Evolutionary conservation across 2,888 invertebrate species (phyloP), one percentile per base, ranked within the genome.

Genomic region (Lithophane socia): DNA sequence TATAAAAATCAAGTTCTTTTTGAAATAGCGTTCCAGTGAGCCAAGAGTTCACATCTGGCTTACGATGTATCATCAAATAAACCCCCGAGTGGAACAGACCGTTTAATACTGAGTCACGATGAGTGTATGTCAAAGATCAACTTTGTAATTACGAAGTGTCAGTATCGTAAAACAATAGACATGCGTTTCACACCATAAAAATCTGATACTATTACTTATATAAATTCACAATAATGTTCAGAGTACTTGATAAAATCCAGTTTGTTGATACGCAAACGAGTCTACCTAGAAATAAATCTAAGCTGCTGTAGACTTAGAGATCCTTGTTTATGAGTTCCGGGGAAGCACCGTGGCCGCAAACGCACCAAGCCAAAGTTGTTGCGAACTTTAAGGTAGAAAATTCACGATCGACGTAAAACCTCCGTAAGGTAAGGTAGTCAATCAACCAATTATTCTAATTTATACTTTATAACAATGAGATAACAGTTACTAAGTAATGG

Each of bases 161-260:
- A 29, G 16, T 74, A 60, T 52, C n/a, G 10, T 77, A 44, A 37
- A 79, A 79, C 77, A 72, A 78, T 79, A 49, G 77, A 24, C 44
- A 29, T 49, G 8, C n/a, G 44, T 18, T 29, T 77, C 58, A 63
- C 16, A 54, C 47, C 29, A 47, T 52, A n/a, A 52, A 44, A 13
- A 29, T 52, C 49, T 13, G 49, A 29, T 29, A 52, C 68, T 5
- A 44, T n/a, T n/a, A 37, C 37, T 37, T 37, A 54, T 8, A n/a
- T 24, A n/a, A 12, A n/a, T n/a, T 21, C 18, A 49, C 29, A 77
- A n/a, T 77, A 66, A 49, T 10, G 29, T 29, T 29, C 29, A 58
- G 1, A 8, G 56, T 47, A 24, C n/a, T 24, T 60, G 18, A 29
- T 21, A 58, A 58, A 71, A 5, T 42, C 52, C 24, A 66, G n/a